phyloP scores from a whole-genome alignment of 2,888 invertebrate species.

The Drosophila vallismaia region DNA sequence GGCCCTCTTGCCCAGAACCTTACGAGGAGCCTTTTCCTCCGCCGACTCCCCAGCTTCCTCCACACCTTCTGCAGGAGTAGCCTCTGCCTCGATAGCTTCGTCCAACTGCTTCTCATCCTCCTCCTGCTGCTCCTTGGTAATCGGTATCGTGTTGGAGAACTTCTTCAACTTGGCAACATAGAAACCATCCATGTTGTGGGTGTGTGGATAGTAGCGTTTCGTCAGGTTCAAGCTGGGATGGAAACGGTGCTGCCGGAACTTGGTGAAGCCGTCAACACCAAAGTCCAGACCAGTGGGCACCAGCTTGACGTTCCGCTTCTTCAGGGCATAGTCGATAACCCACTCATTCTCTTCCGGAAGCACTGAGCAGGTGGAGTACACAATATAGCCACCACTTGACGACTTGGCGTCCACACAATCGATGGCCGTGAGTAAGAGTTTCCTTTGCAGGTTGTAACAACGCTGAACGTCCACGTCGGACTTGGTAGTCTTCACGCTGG shows the following conservation, averaged over 20 bases:
- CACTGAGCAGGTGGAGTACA: conserved; percentile 99
- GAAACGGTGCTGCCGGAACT: conserved; percentile 93
- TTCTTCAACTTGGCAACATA: conserved; percentile 99
- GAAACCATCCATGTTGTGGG: conserved; percentile 99
- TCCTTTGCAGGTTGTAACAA: conserved; percentile 96
- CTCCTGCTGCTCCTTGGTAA: conserved; percentile 83
- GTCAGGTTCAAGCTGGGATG: conserved; percentile 95
- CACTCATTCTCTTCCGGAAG: conserved; percentile 99
- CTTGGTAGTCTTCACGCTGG: conserved; percentile 96
- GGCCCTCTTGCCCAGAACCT: conserved; percentile 76
- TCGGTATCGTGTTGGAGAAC: conserved; percentile 91
- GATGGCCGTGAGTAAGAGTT: conserved; percentile 97
- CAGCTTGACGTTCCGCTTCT: conserved; percentile 96
- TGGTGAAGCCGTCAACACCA: conserved; percentile 97
- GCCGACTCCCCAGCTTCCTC: conserved; percentile 52
- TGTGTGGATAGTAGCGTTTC: conserved; percentile 97
- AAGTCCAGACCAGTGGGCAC: conserved; percentile 97
- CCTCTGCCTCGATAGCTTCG: conserved; percentile 63
- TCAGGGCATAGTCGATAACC: conserved; percentile 97
- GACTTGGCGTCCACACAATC: conserved; percentile 97
- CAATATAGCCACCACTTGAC: conserved; percentile 95
- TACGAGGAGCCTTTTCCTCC: conserved; percentile 53
- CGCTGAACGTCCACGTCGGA: conserved; percentile 95
- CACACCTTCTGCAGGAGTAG: conserved; percentile 40
- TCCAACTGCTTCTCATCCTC: conserved; percentile 82